Evolutionary conservation across 2,888 invertebrate genomes (phyloP).

Genomic region (Periphyllus acericola): DNA sequence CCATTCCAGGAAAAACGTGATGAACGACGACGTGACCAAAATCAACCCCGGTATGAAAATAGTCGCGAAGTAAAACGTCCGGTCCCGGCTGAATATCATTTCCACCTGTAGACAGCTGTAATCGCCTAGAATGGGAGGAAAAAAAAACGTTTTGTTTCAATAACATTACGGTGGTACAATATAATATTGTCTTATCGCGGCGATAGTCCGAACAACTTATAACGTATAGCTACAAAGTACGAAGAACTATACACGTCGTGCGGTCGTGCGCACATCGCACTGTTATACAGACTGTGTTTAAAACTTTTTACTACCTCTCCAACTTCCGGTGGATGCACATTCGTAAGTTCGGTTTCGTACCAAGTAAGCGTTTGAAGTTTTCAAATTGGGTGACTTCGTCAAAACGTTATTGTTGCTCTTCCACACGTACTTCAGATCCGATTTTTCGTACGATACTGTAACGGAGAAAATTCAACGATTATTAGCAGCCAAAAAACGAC

Average conservation of each 20-base stretch:
- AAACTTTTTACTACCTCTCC: conserved; percentile 67
- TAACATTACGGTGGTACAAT: too few species aligned
- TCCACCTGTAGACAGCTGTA: conserved; percentile 96
- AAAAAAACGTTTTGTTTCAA: not conserved
- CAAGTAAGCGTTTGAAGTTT: conserved; percentile 91
- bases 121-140: conserved; percentile 79
- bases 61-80: conserved; percentile 96
- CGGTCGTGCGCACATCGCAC: too few species aligned
- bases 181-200: too few species aligned
- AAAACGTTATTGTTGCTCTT: conserved; percentile 89
- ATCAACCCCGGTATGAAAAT: conserved; percentile 97
- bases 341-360: conserved; percentile 89
- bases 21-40: conserved; percentile 95
- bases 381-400: conserved; percentile 86
- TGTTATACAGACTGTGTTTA: too few species aligned
- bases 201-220: too few species aligned
- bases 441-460: conserved; percentile 91
- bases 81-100: conserved; percentile 92
- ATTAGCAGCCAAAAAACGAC: not conserved
- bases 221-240: too few species aligned
- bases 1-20: conserved; percentile 98
- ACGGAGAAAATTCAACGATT: conserved; percentile 64
- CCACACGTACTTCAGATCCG: conserved; percentile 91
- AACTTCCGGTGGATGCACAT: conserved; percentile 92
- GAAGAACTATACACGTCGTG: too few species aligned